A percentile compares a stretch with the other conserved stretches of the same genome.
These are phyloP conservation scores for Acipenser ruthenus DNA, from an alignment of 2,797 vertebrate genomes.

Conservation along the genomic window DNA sequence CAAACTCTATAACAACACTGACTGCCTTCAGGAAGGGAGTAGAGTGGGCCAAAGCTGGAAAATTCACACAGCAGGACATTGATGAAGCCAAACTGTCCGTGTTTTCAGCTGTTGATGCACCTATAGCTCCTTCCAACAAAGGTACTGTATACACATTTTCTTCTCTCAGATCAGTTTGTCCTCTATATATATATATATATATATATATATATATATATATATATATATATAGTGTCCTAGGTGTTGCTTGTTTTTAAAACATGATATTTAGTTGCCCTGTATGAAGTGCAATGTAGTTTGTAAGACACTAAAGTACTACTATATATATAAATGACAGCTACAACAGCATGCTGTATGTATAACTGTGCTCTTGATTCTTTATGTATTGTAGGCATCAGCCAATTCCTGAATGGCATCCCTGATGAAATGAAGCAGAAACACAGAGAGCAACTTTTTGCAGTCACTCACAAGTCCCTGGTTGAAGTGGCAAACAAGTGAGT, in stretches of 20 bases:
- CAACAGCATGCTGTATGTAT: background rate
- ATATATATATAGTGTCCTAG: no score
- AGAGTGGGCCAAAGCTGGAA: conserved; percentile 74
- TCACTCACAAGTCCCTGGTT: conserved; percentile 53
- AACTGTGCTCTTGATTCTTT: background rate
- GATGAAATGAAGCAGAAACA: conserved; percentile 77
- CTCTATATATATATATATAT: no score
- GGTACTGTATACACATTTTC: conserved; percentile 47
- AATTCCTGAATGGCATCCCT: conserved; percentile 75
- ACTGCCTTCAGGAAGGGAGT: conserved; percentile 67
- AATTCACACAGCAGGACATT: conserved; percentile 78
- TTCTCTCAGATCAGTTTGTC: background rate
- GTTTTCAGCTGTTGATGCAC: conserved; percentile 82
- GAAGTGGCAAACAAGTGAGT: conserved; percentile 71
- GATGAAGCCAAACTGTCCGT: conserved; percentile 87
- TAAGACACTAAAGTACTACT: no score
- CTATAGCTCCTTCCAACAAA: conserved; percentile 79
- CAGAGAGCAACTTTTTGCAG: conserved; percentile 77
- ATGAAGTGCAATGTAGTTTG: background rate
- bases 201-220: no score
- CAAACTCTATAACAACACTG: conserved; percentile 72
- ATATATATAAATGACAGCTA: no score
- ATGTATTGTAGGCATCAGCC: conserved; percentile 59
- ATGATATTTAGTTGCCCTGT: no score
- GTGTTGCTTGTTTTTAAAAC: no score